Base-by-base conservation (phyloP, 2,797 vertebrate species). In the Anas bernieri region DNA sequence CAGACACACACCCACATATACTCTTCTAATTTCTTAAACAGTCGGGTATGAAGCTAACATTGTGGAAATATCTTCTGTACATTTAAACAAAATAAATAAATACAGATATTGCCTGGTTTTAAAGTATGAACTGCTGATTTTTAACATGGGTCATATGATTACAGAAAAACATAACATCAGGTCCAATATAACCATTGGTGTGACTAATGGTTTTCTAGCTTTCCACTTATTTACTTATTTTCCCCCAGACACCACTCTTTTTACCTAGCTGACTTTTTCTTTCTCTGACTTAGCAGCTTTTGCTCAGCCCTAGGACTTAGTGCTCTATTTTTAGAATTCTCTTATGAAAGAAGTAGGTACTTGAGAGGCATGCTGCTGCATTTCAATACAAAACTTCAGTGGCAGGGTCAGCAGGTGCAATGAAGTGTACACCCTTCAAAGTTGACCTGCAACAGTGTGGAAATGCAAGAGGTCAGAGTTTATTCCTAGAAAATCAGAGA, bases 291-390 rank as follows among this genome's bases (percentile, higher is more conserved):
- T 89, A 62, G 33, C 37, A 91, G 18, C 48, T 94, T 89, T 92
- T 87, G 2, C 33, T 89, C 30, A 61, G 58, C 31, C 67, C 5
- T 61, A 55, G 28, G 61, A 77, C 23, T 64, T 43, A 62, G 25
- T 5, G 1, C 11, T 94, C 45, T 92, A 62, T 87, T 91, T 93
- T 92, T 75, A 89, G 45, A 78, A 80, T 72, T 92, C 88, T 94
- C 52, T 90, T 70, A 37, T 7, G 66, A 68, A 68, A 78, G 35
- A 56, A 54, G 31, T 12, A 72, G 21, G 17, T 12, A 64, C 41
- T 88, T 93, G 78, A 80, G 88, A 69, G 23, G 9, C 28, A 62
- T 83, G 9, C 37, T 83, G 22, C 48, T 67, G 37, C 46, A 67
- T 86, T 94, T 90, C 70, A 70, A 35, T 45, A 28, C 2, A 80